Conservation (phyloP, 2,888 invertebrate genomes). For the Spilarctia lutea region DNA sequence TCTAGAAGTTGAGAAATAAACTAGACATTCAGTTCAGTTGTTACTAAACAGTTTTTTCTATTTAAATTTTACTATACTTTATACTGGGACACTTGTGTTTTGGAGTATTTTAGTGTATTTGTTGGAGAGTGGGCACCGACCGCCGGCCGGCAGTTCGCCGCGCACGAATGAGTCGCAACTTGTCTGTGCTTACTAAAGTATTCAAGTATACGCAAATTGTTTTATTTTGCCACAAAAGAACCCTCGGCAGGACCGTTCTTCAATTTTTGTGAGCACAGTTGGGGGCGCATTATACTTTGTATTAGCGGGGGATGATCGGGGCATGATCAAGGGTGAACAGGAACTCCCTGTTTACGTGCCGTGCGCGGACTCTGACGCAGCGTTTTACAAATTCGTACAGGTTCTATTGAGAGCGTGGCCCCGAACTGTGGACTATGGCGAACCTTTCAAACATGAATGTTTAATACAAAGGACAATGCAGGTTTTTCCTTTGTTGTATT, state of each 20-base stretch:
- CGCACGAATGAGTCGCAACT: not conserved
- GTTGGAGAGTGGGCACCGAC: not conserved
- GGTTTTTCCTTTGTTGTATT: slow-evolving; percentile 31
- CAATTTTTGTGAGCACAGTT: slow-evolving; percentile 22
- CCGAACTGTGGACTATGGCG: not conserved
- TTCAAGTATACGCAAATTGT: slow-evolving; percentile 14
- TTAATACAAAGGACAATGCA: slow-evolving; percentile 47
- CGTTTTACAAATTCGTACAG: slow-evolving; percentile 10
- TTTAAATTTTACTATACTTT: slow-evolving; percentile 32
- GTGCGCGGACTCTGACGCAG: slow-evolving; percentile 8
- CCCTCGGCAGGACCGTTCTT: slow-evolving; percentile 12
- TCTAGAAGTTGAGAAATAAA: slow-evolving; percentile 39
- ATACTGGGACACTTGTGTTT: slow-evolving; percentile 31
- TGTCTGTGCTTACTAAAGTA: slow-evolving; percentile 18
- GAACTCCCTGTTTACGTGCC: slow-evolving; percentile 11
- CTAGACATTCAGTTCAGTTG: slow-evolving; percentile 30
- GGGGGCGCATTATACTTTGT: slow-evolving; percentile 22
- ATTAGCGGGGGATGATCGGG: slow-evolving; percentile 14
- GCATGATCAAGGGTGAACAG: slow-evolving; percentile 30
- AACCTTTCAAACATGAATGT: slow-evolving; percentile 39
- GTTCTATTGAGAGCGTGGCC: slow-evolving; percentile 8
- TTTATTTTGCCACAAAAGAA: slow-evolving; percentile 2
- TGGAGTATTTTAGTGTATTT: slow-evolving; percentile 28
- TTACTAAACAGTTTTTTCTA: slow-evolving; percentile 17
- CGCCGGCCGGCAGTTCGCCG: not conserved